Evolutionary conservation across 2,113 vertebrate species (phyloP), one percentile per base, ranked within the genome.

Genomic region (Zingel zingel): DNA sequence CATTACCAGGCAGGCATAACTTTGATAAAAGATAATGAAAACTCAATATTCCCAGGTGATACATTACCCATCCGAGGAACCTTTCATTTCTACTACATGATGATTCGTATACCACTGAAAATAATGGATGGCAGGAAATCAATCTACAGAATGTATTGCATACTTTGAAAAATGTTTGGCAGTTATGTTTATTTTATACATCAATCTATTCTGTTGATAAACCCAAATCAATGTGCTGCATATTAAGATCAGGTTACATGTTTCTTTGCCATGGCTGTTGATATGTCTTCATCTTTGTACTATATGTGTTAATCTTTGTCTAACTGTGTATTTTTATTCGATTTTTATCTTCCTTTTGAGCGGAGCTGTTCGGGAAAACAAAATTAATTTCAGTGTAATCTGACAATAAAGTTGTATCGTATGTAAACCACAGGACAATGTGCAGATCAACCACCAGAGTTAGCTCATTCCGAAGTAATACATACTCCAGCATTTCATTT

Each of bases 121-220:
- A 45, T 30, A 67, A 62, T 25, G 11, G 6, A 71, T 58, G 54
- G 30, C 53, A 61, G 63, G 43, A 71, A 75, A 79, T 23, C 43
- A 53, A 16, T 11, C 23, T 15, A 48, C 3, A 19, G 18, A n/a
- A 63, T 66, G 5, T 15, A 12, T 18, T 2, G 15, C 43, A 50
- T 51, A 51, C 66, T 33, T 61, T 57, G 39, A 63, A 19, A 62
- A 12, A n/a, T 30, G 9, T 39, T 39, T 67, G 30, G 14, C 30
- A 58, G 57, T 19, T 23, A 23, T 43, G 10, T 43, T 43, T 43
- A 43, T 43, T 43, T 11, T 43, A 43, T 10, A 43, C 39, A 11
- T 43, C 0, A 43, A 11, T 11, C 39, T 43, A 43, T 43, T 10
- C 39, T 43, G 39, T 43, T 11, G 39, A 10, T 43, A 43, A 43